Evolutionary conservation across 2,113 vertebrate genomes (phyloP), one percentile per base, ranked within the genome.

Genomic region (Brachirus orientalis): DNA sequence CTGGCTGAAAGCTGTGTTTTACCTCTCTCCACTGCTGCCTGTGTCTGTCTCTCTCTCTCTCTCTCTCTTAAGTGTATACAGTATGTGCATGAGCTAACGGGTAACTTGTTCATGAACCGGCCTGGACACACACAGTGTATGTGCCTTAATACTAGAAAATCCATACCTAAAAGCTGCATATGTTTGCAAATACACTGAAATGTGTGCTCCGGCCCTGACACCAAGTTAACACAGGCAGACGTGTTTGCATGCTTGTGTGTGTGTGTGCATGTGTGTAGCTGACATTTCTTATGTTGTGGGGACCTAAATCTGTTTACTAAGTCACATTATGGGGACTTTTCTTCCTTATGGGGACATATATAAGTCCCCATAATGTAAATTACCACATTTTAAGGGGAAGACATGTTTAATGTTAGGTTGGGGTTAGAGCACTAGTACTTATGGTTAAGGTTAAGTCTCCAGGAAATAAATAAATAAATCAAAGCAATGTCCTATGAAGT

Each of bases 101-200:
- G 56, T 72, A 66, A 75, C 69, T 72, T 70, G 72, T 63, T 82
- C 75, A 83, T 74, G 62, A 86, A 68, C 69, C 45, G 47, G 67
- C 37, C 47, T 63, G 45, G 56, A 67, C 16, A 16, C 36, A 43
- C 57, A n/a, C n/a, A n/a, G n/a, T n/a, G n/a, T n/a, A n/a, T n/a
- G n/a, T n/a, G n/a, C n/a, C n/a, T n/a, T n/a, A n/a, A n/a, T n/a
- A n/a, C n/a, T n/a, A n/a, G n/a, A n/a, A n/a, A n/a, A n/a, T n/a
- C n/a, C n/a, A n/a, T n/a, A n/a, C n/a, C n/a, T n/a, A 35, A 63
- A 59, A 36, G 41, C 28, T 20, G 45, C 35, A 6, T 60, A 59
- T 73, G 70, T 65, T 63, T 59, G 46, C 52, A 48, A n/a, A 60
- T 57, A 58, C 63, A 57, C 58, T 7, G 19, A 69, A n/a, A 62